Conservation (phyloP, 2,113 vertebrate genomes). For the Chrysochloris asiatica region DNA sequence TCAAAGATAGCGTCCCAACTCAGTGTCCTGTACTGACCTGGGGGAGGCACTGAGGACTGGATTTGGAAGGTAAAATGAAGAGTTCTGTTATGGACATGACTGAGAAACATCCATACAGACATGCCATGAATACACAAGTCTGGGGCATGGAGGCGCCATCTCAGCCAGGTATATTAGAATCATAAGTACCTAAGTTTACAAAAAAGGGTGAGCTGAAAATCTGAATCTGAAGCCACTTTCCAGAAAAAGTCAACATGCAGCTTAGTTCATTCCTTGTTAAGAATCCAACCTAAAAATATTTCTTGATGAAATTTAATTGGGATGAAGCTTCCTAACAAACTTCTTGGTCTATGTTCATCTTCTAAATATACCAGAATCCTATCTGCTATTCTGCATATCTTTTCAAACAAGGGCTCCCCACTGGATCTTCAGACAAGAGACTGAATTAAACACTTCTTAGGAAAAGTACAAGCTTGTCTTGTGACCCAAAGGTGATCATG, state of each 20-base stretch:
- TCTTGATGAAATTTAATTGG: not conserved
- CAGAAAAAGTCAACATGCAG: conserved; percentile 19
- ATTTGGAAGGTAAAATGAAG: not conserved
- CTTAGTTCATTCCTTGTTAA: not conserved
- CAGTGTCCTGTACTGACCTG: not conserved
- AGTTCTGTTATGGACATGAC: not conserved
- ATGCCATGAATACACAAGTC: not conserved
- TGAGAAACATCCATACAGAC: not conserved
- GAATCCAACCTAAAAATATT: not conserved
- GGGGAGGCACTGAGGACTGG: not conserved
- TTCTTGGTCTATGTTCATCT: not conserved
- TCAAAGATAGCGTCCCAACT: not conserved
- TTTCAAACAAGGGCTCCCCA: not conserved
- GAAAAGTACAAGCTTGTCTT: not conserved
- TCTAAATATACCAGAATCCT: not conserved
- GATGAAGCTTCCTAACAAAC: not conserved
- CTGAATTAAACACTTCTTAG: not conserved
- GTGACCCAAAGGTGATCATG: not conserved
- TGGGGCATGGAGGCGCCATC: too few species aligned
- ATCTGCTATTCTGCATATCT: not conserved
- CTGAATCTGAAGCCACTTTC: not conserved
- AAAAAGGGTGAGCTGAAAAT: not conserved
- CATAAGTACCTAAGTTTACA: not conserved
- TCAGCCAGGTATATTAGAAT: not conserved
- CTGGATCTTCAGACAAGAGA: not conserved